Evolutionary conservation across 2,113 vertebrate species (phyloP).

Genomic region (Lethenteron camtschaticum): DNA sequence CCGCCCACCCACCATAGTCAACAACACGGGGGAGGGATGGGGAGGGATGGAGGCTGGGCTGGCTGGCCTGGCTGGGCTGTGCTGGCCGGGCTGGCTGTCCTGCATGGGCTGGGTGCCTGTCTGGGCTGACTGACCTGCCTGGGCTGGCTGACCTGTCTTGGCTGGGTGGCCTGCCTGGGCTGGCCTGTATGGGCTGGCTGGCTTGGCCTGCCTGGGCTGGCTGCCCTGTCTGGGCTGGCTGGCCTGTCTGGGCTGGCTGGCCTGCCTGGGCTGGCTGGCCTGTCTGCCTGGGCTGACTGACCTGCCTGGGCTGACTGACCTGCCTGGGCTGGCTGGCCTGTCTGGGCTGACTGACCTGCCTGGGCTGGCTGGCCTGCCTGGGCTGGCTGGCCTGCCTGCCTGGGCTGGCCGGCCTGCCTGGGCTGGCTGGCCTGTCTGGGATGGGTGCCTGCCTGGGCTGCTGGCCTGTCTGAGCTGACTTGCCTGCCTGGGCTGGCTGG

Average conservation of each 20-base stretch:
- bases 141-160: slow-evolving; percentile 24
- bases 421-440: too few relatives aligned
- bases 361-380: slow-evolving; percentile 29
- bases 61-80: not conserved
- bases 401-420: slow-evolving; percentile 6
- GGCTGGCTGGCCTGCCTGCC: slow-evolving; percentile 12
- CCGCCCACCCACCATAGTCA: not conserved
- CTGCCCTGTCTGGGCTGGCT: not conserved
- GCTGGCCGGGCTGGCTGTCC: too few relatives aligned
- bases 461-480: too few relatives aligned
- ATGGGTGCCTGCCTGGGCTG: too few relatives aligned
- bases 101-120: too few relatives aligned
- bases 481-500: too few relatives aligned
- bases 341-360: slow-evolving; percentile 16
- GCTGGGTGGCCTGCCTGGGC: slow-evolving; percentile 10
- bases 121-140: slow-evolving; percentile 10
- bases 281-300: not conserved
- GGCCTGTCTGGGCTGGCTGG: not conserved
- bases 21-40: slow-evolving; percentile 9
- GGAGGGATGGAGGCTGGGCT: too few relatives aligned
- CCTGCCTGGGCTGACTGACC: slow-evolving; percentile 12
- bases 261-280: not conserved
- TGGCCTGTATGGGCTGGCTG: not conserved
- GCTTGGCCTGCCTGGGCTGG: not conserved
- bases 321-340: slow-evolving; percentile 21